phyloP scores from a whole-genome alignment of 2,113 vertebrate genomes.

The Arvicanthis niloticus region DNA sequence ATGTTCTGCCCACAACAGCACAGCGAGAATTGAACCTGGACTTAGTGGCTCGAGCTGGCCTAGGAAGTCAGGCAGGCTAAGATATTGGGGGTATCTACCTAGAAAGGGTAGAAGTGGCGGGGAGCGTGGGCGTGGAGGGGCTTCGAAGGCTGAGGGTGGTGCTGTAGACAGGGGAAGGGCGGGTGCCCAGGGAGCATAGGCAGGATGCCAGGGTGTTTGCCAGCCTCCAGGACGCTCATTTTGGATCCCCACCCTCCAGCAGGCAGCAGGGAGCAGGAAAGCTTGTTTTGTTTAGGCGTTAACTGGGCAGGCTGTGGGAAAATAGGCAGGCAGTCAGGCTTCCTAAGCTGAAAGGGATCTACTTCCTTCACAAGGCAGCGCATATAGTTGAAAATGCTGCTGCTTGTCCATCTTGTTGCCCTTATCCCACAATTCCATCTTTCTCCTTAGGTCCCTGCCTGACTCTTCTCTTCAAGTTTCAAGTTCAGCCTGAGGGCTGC shows the following conservation, averaged over 20 bases:
- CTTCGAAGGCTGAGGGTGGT: slow-evolving; percentile 1
- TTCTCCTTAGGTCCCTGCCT: not conserved
- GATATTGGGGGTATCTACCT: not conserved
- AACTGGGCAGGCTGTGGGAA: slow-evolving; percentile 69
- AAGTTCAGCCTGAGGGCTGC: not conserved
- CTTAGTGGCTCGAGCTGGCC: not conserved
- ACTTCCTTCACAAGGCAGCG: not conserved
- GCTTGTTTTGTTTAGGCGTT: slow-evolving; percentile 73
- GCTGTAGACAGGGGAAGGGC: slow-evolving; percentile 55
- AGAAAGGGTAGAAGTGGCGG: not conserved
- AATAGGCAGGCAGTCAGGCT: slow-evolving; percentile 48
- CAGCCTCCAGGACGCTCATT: slow-evolving; percentile 64
- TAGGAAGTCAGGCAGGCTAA: slow-evolving; percentile 17
- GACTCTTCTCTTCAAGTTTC: not conserved
- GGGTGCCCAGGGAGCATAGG: slow-evolving; percentile 58
- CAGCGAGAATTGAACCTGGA: slow-evolving; percentile 48
- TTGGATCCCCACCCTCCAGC: slow-evolving; percentile 44
- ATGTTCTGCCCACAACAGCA: slow-evolving; percentile 43
- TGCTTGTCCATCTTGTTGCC: not conserved
- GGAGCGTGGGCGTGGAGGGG: not conserved
- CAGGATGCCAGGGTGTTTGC: slow-evolving; percentile 74
- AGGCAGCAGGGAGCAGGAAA: slow-evolving; percentile 58
- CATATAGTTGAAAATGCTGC: not conserved
- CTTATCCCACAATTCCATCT: not conserved
- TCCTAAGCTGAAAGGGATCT: slow-evolving; percentile 21